Conservation (phyloP, 2,113 vertebrate genomes). For the Rhadina sibilatrix region DNA sequence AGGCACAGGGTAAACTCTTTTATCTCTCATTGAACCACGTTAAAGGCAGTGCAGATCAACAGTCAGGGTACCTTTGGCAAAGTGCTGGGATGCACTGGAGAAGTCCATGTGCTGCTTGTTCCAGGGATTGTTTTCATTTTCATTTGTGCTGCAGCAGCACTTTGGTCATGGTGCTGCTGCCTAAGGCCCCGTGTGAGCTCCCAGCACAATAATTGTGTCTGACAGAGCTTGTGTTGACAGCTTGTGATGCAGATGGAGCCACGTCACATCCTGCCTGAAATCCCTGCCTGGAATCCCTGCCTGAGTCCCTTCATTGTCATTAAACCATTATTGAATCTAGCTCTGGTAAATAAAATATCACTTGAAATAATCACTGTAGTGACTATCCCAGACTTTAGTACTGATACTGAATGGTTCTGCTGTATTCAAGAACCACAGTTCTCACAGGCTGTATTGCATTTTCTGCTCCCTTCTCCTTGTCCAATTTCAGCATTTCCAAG, state of each 20-base stretch:
- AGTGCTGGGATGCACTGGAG: fast-evolving
- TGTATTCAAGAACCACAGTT: neutral
- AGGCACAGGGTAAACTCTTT: neutral
- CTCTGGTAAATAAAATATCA: neutral
- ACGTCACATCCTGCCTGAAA: neutral
- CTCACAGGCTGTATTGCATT: fast-evolving
- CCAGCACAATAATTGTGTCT: neutral
- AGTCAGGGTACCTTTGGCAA: neutral
- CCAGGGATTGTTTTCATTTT: neutral
- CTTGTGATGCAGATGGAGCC: neutral
- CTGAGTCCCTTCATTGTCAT: neutral
- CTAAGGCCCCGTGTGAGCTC: neutral
- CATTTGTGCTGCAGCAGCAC: neutral
- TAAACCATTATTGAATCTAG: neutral
- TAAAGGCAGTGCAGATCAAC: neutral
- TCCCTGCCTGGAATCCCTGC: neutral
- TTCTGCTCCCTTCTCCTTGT: neutral
- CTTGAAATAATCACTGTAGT: neutral
- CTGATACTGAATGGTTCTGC: neutral
- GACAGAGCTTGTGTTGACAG: neutral
- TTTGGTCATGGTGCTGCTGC: neutral
- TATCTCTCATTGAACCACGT: fast-evolving
- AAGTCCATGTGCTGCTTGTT: neutral
- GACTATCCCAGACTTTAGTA: neutral
- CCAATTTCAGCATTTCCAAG: neutral